Evolutionary conservation across 2,797 vertebrate genomes (phyloP).

Genomic region (Lutjanus campechanus): DNA sequence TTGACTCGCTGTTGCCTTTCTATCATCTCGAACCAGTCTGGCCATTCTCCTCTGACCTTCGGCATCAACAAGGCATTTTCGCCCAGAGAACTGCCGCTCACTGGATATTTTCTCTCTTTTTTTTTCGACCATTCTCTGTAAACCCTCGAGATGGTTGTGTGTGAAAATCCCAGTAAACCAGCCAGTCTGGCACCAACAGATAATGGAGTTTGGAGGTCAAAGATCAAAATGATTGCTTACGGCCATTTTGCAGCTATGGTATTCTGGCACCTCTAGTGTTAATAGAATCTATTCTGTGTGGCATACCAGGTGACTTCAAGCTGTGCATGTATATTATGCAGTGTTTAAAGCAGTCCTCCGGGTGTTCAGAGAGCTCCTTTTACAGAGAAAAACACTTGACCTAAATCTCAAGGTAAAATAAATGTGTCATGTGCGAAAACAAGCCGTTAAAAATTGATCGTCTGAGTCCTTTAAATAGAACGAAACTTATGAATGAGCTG

Average conservation of each 20-base stretch:
- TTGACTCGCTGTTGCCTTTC: no score
- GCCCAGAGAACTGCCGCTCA: slow-evolving; percentile 22
- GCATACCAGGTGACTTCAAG: not conserved
- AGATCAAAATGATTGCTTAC: no score
- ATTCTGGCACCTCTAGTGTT: no score
- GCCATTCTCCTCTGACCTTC: slow-evolving; percentile 64
- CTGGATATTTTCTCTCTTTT: no score
- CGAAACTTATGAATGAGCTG: slow-evolving; percentile 27
- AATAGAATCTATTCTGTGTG: no score
- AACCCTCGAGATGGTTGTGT: no score
- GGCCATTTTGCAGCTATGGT: no score
- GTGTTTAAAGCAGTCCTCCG: not conserved
- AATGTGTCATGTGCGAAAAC: slow-evolving; percentile 38
- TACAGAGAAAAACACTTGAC: slow-evolving; percentile 9
- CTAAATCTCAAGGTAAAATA: slow-evolving; percentile 36
- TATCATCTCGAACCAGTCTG: slow-evolving; percentile 40
- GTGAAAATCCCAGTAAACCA: no score
- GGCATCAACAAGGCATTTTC: slow-evolving; percentile 67
- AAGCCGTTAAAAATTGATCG: slow-evolving; percentile 38
- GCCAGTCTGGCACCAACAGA: no score
- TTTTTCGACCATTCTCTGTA: no score
- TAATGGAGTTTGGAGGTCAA: no score
- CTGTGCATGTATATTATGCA: not conserved
- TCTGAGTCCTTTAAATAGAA: slow-evolving; percentile 27
- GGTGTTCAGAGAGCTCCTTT: not conserved